Conservation (phyloP, 2,797 vertebrate species). For the Esox masquinongy region DNA sequence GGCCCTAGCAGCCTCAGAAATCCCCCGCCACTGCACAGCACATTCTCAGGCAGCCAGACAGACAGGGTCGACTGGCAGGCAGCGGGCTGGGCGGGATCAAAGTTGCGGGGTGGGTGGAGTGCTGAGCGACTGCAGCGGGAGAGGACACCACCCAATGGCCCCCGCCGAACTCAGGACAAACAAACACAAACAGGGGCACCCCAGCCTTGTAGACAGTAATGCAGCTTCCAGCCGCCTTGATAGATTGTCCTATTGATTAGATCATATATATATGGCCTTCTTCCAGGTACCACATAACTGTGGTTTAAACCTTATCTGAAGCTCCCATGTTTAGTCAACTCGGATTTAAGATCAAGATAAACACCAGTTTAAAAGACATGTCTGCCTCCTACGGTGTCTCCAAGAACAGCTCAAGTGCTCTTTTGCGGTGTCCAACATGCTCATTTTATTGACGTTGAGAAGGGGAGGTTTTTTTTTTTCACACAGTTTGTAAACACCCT, state of each 20-base stretch:
- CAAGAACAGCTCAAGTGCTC: background rate
- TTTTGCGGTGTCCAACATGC: constrained; percentile 5
- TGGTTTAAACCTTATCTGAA: background rate
- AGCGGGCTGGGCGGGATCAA: background rate
- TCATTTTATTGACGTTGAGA: constrained; percentile 15
- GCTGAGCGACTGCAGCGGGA: background rate
- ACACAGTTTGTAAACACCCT: constrained; percentile 25
- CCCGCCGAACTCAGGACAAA: background rate
- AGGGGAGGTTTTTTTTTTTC: constrained; percentile 10
- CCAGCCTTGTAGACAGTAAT: background rate
- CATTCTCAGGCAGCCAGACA: constrained; percentile 15
- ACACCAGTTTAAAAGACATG: constrained; percentile 4
- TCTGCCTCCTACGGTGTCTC: constrained; percentile 3
- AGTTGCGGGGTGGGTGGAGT: background rate
- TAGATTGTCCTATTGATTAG: constrained; percentile 5
- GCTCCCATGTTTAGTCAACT: background rate
- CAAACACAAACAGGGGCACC: background rate
- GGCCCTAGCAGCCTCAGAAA: constrained; percentile 70
- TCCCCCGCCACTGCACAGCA: constrained; percentile 16
- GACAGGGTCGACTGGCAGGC: background rate
- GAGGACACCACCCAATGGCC: background rate
- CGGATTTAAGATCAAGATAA: constrained; percentile 4
- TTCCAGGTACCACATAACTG: background rate
- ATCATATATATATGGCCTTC: background rate
- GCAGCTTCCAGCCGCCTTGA: background rate